Conservation (phyloP, 1,140 invertebrate species). For the Ditylenchus dipsaci region DNA sequence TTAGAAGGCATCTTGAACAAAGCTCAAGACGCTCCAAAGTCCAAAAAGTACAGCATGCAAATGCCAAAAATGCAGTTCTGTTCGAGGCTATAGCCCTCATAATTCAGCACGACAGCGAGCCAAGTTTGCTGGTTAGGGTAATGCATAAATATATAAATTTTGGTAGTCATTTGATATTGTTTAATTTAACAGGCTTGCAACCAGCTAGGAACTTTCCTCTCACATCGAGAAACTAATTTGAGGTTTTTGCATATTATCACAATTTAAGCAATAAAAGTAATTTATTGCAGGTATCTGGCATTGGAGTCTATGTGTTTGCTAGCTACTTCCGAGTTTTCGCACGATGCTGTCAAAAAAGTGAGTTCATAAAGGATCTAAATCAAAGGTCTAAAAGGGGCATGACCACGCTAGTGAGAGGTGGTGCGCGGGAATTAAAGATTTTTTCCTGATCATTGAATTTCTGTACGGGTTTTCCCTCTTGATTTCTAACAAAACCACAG, state of each 20-base stretch:
- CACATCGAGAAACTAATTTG: constrained; percentile 95
- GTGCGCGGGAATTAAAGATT: too few species aligned
- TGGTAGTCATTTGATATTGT: too few species aligned
- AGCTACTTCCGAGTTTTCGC: constrained; percentile 97
- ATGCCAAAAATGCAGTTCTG: constrained; percentile 98
- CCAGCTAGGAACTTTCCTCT: constrained; percentile 94
- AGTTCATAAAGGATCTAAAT: too few species aligned
- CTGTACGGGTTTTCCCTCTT: too few species aligned
- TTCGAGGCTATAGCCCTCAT: constrained; percentile 98
- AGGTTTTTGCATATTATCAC: constrained; percentile 65
- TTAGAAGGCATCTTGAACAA: constrained; percentile 99
- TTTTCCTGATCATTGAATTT: too few species aligned
- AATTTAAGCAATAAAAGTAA: background rate
- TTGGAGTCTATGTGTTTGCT: constrained; percentile 98
- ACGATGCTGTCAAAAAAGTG: constrained; percentile 90
- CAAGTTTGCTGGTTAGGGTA: constrained; percentile 88
- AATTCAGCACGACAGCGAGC: constrained; percentile 97
- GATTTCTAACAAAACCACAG: too few species aligned
- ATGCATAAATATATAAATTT: too few species aligned
- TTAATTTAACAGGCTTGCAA: too few species aligned
- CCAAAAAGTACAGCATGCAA: constrained; percentile 99
- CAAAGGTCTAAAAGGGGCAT: too few species aligned
- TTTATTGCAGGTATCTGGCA: constrained; percentile 73
- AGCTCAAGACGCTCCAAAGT: constrained; percentile 97
- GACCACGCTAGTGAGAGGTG: too few species aligned